Percentiles rank a stretch among this genome's conserved stretches.
phyloP scores from a whole-genome alignment of 2,797 vertebrate species.

The Megaceryle alcyon region DNA sequence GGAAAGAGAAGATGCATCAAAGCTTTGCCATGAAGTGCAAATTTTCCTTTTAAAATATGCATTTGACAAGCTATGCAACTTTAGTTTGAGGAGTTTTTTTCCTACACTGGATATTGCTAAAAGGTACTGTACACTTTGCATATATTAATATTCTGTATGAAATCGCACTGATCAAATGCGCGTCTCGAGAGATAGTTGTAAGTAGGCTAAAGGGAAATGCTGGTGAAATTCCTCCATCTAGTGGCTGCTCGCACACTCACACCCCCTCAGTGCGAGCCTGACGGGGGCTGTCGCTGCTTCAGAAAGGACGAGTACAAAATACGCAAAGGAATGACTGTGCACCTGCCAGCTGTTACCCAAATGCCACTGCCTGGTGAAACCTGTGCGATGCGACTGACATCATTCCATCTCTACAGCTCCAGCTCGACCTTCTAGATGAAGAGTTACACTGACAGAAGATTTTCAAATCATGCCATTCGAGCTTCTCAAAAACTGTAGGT shows the following conservation, averaged over 20 bases:
- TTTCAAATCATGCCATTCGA: not conserved
- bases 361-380: not conserved
- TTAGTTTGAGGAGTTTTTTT: not conserved
- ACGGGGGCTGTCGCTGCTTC: accelerated
- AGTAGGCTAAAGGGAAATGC: not conserved
- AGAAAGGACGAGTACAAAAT: accelerated
- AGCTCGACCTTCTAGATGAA: not conserved
- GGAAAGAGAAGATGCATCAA: not conserved
- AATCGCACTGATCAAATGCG: not conserved
- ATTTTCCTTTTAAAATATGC: not conserved
- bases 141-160: not conserved
- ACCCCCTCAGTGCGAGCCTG: not conserved
- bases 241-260: conserved; percentile 27
- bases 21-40: not conserved
- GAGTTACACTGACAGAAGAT: not conserved
- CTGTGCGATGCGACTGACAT: not conserved
- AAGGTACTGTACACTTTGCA: conserved; percentile 13
- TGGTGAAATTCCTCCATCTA: conserved; percentile 74
- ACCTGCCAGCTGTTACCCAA: not conserved
- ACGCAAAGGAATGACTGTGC: not conserved
- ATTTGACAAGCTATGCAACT: conserved; percentile 19
- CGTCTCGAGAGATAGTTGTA: not conserved
- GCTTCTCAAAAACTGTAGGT: not conserved
- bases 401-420: not conserved
- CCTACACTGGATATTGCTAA: conserved; percentile 13